phyloP scores from a whole-genome alignment of 2,797 vertebrate species.

The Lacerta bilineata region DNA sequence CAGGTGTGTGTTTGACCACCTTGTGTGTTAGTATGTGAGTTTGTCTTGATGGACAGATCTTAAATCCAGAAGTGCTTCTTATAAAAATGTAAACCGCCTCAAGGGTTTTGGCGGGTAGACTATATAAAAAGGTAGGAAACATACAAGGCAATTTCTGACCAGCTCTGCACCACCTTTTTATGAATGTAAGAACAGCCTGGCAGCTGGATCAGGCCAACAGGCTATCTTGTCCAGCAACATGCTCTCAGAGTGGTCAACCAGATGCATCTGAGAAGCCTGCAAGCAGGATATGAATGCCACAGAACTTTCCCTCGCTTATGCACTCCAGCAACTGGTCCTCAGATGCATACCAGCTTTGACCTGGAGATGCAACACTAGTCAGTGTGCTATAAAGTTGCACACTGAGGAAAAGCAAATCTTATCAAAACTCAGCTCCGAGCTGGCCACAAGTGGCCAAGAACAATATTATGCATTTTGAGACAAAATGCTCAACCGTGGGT shows the following conservation, averaged over 20 bases:
- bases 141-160: background rate
- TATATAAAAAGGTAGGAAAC: background rate
- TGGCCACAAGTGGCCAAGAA: background rate
- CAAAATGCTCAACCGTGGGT: constrained; percentile 23
- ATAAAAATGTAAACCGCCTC: background rate
- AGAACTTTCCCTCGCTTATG: no score
- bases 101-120: background rate
- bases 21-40: background rate
- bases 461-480: background rate
- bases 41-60: background rate
- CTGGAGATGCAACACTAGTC: no score
- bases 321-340: no score
- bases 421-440: background rate
- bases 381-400: background rate
- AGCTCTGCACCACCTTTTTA: no score
- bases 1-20: no score
- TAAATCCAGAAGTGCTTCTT: background rate
- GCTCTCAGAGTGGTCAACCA: no score
- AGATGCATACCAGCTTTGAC: no score
- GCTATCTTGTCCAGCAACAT: no score
- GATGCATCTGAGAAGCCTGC: no score
- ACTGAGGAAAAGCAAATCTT: background rate
- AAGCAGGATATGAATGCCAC: no score
- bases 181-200: no score
- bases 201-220: no score